Conservation (phyloP, 2,888 invertebrate genomes). For the Omphaloscelis lunosa region DNA sequence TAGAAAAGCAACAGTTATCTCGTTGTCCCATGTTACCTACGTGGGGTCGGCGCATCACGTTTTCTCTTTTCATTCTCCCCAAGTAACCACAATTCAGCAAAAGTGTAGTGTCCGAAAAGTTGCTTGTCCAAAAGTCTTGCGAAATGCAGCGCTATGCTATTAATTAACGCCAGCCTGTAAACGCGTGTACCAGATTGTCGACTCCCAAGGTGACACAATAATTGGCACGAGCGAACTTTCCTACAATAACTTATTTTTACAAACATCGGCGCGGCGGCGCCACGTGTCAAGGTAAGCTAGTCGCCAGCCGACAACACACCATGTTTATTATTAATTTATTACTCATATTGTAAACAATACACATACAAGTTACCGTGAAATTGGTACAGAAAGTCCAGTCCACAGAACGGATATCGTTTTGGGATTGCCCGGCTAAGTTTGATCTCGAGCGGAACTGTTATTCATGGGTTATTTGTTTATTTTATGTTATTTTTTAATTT, state of each 20-base stretch:
- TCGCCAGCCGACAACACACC: constrained; percentile 34
- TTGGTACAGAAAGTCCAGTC: constrained; percentile 5
- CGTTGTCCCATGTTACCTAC: no score
- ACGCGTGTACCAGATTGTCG: constrained; percentile 9
- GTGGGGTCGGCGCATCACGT: no score
- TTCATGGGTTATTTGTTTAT: background rate
- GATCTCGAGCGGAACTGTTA: background rate
- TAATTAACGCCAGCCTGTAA: constrained; percentile 17
- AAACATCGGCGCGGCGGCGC: constrained; percentile 50
- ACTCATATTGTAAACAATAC: constrained; percentile 20
- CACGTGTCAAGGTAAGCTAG: constrained; percentile 61
- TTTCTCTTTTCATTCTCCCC: no score
- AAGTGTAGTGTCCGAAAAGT: background rate
- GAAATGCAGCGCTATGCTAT: constrained; percentile 3
- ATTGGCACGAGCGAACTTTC: constrained; percentile 54
- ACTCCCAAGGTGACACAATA: constrained; percentile 50
- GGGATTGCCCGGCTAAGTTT: background rate
- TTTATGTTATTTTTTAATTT: background rate
- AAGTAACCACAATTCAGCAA: background rate
- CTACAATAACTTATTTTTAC: constrained; percentile 58
- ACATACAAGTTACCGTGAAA: background rate
- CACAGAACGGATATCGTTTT: background rate
- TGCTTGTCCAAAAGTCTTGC: background rate
- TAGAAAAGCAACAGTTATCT: background rate
- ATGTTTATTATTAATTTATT: constrained; percentile 45